Conservation (phyloP, 2,888 invertebrate genomes). For the Serripes groenlandicus region DNA sequence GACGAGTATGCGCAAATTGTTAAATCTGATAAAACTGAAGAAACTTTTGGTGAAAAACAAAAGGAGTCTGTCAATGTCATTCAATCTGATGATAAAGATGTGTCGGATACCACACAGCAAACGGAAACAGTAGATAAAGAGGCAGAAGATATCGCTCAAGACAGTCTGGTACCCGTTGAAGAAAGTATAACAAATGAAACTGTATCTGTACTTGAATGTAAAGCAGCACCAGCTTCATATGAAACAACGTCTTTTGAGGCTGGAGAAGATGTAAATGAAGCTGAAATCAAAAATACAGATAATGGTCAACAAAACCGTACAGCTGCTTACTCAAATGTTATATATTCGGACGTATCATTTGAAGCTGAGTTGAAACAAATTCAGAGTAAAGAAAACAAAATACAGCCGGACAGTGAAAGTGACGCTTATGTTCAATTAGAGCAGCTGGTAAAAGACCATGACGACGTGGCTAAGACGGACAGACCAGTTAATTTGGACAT, state of each 20-base stretch:
- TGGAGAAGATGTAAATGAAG: neutral
- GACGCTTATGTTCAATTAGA: constrained; percentile 56
- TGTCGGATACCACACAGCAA: neutral
- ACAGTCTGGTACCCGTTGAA: neutral
- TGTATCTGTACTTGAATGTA: neutral
- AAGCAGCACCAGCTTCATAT: constrained; percentile 5
- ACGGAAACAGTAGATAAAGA: neutral
- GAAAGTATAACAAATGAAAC: neutral
- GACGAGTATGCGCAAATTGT: constrained; percentile 44
- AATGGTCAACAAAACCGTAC: neutral
- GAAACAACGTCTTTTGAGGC: neutral
- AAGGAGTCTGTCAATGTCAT: neutral
- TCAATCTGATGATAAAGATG: neutral
- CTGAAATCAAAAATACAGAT: too few species aligned
- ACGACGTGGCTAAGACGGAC: neutral
- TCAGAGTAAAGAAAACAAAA: neutral
- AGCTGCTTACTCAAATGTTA: constrained; percentile 39
- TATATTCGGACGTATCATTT: constrained; percentile 47
- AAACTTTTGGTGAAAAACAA: neutral
- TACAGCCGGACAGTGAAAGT: constrained; percentile 41
- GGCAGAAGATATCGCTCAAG: neutral
- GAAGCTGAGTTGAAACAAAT: constrained; percentile 2
- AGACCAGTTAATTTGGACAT: neutral
- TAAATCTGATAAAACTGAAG: constrained; percentile 1
- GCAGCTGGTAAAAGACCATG: constrained; percentile 40